Conservation (phyloP, 2,888 invertebrate species). For the Autographa pulchrina region DNA sequence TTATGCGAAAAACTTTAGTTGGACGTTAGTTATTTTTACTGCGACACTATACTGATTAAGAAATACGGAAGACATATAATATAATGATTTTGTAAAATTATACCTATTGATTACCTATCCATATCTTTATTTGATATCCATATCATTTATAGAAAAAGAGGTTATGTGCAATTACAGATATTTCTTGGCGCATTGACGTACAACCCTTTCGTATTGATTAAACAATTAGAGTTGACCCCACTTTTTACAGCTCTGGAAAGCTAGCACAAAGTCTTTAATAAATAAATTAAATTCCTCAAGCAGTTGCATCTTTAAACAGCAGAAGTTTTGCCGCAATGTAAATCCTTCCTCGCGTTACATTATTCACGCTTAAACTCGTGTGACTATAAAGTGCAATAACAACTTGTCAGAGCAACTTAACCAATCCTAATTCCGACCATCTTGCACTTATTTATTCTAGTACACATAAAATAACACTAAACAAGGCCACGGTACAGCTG, state of each 20-base stretch:
- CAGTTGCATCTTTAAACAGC: slow-evolving; percentile 34
- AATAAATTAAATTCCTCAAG: slow-evolving; percentile 38
- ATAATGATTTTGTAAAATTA: too few relatives aligned
- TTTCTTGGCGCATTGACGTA: neutral
- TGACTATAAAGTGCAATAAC: slow-evolving; percentile 18
- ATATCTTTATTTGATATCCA: too few relatives aligned
- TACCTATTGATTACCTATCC: too few relatives aligned
- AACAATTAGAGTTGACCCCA: slow-evolving; percentile 40
- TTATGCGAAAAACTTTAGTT: too few relatives aligned
- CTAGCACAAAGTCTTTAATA: slow-evolving; percentile 39
- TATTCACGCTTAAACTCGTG: slow-evolving; percentile 30
- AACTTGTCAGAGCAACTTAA: slow-evolving; percentile 5
- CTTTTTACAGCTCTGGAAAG: slow-evolving; percentile 29
- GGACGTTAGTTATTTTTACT: too few relatives aligned
- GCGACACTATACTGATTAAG: too few relatives aligned
- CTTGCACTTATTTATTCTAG: neutral
- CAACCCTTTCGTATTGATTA: slow-evolving; percentile 20
- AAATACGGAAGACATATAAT: too few relatives aligned
- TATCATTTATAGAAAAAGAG: too few relatives aligned
- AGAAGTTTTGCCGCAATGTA: slow-evolving; percentile 41
- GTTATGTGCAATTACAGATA: too few relatives aligned
- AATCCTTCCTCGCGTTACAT: slow-evolving; percentile 25
- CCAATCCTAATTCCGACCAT: neutral
- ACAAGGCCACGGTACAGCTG: slow-evolving; percentile 21
- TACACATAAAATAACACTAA: slow-evolving; percentile 5